Evolutionary conservation across 2,797 vertebrate genomes (phyloP).

Genomic region (Alfaro cultratus): DNA sequence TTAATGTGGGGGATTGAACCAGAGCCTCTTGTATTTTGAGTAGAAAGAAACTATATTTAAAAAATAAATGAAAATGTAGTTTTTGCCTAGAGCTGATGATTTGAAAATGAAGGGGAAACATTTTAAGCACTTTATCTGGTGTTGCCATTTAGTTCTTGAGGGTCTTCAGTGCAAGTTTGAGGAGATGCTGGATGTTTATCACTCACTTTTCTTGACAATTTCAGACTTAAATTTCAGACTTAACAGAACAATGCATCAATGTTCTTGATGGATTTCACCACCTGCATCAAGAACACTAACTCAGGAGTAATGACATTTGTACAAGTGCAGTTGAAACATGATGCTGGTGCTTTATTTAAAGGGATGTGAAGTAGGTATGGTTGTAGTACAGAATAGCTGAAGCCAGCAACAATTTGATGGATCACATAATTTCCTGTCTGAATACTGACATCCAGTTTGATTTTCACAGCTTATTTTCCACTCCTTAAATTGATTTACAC

Average conservation of each 20-base stretch:
- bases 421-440: slow-evolving; percentile 45
- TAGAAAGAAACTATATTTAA: background rate
- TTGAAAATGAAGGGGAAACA: background rate
- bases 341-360: slow-evolving; percentile 85
- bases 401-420: slow-evolving; percentile 56
- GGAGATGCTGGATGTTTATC: background rate
- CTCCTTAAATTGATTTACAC: slow-evolving; percentile 33
- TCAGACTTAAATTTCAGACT: background rate
- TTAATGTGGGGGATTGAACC: background rate
- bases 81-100: background rate
- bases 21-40: background rate
- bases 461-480: slow-evolving; percentile 67
- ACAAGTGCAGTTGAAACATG: slow-evolving; percentile 62
- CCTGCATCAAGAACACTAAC: slow-evolving; percentile 4
- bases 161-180: background rate
- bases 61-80: background rate
- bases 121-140: background rate
- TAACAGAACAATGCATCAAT: too few species aligned
- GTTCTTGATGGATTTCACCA: too few species aligned
- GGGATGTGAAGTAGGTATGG: slow-evolving; percentile 77
- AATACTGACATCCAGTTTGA: slow-evolving; percentile 51
- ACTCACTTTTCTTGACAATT: background rate
- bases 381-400: slow-evolving; percentile 68
- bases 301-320: slow-evolving; percentile 16
- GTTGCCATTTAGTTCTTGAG: background rate